phyloP scores from a whole-genome alignment of 1,140 invertebrate species.

The Lordiphosa mommai region DNA sequence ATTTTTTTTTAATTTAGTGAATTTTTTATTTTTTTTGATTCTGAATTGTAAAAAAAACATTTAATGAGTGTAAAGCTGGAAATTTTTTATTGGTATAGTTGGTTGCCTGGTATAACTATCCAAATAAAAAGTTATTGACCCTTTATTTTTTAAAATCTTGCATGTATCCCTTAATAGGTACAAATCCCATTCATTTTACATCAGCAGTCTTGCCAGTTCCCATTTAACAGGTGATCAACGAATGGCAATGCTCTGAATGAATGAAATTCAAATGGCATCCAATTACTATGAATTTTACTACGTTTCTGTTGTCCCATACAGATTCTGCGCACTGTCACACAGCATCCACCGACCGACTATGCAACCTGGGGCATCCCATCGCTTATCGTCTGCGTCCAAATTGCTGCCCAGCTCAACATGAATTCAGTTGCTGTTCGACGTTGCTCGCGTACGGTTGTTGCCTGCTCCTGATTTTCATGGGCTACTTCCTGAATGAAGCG shows the following conservation, averaged over 20 bases:
- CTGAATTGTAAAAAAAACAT: too few relatives aligned
- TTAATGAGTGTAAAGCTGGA: too few relatives aligned
- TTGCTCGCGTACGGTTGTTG: constrained; percentile 75
- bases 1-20: too few relatives aligned
- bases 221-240: background rate
- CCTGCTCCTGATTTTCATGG: constrained; percentile 35
- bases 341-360: constrained; percentile 54
- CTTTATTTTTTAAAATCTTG: too few relatives aligned
- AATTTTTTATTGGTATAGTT: too few relatives aligned
- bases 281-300: constrained; percentile 69
- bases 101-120: too few relatives aligned
- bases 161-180: background rate
- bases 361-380: constrained; percentile 45
- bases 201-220: constrained; percentile 16
- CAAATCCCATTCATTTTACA: background rate
- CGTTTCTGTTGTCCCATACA: constrained; percentile 31
- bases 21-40: too few relatives aligned
- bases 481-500: constrained; percentile 21
- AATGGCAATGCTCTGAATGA: constrained; percentile 25
- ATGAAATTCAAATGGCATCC: constrained; percentile 63
- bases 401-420: constrained; percentile 60
- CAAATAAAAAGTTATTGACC: too few relatives aligned
- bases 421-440: constrained; percentile 77
- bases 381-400: too few relatives aligned
- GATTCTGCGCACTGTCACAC: constrained; percentile 49